Evolutionary conservation across 1,140 invertebrate species (phyloP), one percentile per base, ranked within the genome.

Genomic region (Amphibalanus amphitrite): DNA sequence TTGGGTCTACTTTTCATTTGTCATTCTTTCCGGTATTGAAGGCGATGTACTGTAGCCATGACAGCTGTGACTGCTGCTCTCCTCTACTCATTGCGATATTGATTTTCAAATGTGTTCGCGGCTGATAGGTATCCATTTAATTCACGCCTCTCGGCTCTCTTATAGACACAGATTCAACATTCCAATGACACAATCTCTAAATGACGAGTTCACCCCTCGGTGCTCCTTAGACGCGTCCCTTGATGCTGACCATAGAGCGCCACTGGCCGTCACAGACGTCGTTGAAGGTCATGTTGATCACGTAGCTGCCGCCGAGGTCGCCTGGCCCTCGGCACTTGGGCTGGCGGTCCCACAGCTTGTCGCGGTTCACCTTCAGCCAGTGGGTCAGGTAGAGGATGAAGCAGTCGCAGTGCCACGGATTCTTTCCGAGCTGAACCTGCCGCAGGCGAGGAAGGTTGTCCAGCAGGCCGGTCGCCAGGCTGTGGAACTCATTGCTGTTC

Each of bases 341-440:
- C 30, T 86, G 85, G 30, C 86, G 85, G 75, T 89, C 88, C 87
- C 87, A 89, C 28, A 90, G 83, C 77, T 88, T 88, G 70, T 85
- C 80, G 67, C 83, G 82, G 75, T 89, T 87, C 69, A 82, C 83
- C 72, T 83, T 83, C 73, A 84, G 83, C 88, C 85, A 89, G 76
- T 85, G 81, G 0, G 87, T 84, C 70, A 92, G 83, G 77, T 92
- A 92, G 0, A 89, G 80, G 13, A 88, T 86, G 65, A 86, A 85
- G 76, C 91, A 93, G 77, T 92, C 90, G 75, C 91, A 93, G 76
- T 91, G 88, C 90, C 90, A 92, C 0, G 90, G 89, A 80, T 93
- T 93, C 74, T 88, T 88, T 0, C 86, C 86, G 28, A 93, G 79
- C 78, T 90, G 90, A 0, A 92, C 83, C 70, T 89, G 86, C 4